Base-by-base conservation (phyloP, 2,113 vertebrate species). In the Tenrec ecaudatus region DNA sequence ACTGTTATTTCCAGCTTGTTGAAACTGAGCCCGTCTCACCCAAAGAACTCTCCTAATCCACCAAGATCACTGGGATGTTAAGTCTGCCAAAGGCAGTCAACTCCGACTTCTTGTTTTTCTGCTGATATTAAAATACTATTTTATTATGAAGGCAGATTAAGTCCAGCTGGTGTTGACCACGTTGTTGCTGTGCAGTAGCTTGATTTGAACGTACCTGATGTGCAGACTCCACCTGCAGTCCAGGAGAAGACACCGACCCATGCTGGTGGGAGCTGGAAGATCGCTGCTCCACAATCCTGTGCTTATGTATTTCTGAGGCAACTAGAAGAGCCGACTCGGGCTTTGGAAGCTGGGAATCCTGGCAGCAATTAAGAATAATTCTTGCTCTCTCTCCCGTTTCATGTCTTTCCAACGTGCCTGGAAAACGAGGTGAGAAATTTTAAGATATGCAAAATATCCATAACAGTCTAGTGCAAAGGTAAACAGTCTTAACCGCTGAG, bases 301-400 rank as follows among this genome's bases (percentile, higher is more conserved):
- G 97, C 57, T 76, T 94, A n/a, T 88, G 95, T 58, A 91, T 80
- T 80, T 97, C 97, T 71, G 94, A 95, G 89, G 95, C 89, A 27
- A 84, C 23, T 36, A 94, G 69, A 91, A 96, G 33, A 0, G 47
- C 40, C 79, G 92, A 40, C 64, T 96, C 98, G 68, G 97, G 80
- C 88, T 97, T 93, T n/a, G 97, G 77, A 62, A 62, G 94, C 19
- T 96, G 97, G 4, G 97, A 97, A 19, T 98, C 97, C 40, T 98
- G 98, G 91, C 97, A 94, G n/a, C 96, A 96, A 90, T 86, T 53
- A 47, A 98, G 97, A 96, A 98, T 98, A 29, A 97, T 97, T 92
- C 96, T 98, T 76, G 98, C 98, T 66, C 96, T 97, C 69, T 98
- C 98, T 91, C 98, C 98, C 0, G 97, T 98, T 92, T 98, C 98